These are phyloP conservation scores for Hermatobates lingyangjiaoensis DNA, from an alignment of 1,140 invertebrate species.

Conservation along the genomic window DNA sequence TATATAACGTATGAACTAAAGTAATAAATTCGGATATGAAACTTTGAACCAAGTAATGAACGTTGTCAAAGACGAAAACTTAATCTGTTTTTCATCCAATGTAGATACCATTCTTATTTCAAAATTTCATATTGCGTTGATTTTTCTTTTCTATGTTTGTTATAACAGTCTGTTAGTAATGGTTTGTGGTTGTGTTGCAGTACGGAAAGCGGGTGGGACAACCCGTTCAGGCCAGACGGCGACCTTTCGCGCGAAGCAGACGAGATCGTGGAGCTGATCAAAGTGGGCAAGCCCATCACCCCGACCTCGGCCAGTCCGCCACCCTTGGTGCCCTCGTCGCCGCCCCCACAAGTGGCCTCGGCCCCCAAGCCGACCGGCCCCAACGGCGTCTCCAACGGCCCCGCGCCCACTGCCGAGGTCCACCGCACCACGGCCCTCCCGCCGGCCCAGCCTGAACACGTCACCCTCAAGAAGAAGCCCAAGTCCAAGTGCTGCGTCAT, in stretches of 20 bases:
- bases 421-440: conserved; percentile 45
- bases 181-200: conserved; percentile 55
- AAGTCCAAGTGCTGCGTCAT: conserved; percentile 78
- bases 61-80: no score
- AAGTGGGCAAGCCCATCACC: conserved; percentile 68
- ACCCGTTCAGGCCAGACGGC: conserved; percentile 89
- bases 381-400: conserved; percentile 20
- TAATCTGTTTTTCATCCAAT: no score
- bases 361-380: conserved; percentile 22
- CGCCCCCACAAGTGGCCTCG: conserved; percentile 15
- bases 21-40: no score
- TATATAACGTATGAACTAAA: no score
- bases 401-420: conserved; percentile 48
- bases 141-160: no score
- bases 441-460: conserved; percentile 59
- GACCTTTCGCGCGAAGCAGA: conserved; percentile 87
- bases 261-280: conserved; percentile 85
- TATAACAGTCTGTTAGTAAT: no score
- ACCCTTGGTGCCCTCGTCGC: conserved; percentile 22
- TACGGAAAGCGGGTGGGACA: conserved; percentile 87
- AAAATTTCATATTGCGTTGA: no score
- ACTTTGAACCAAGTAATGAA: no score
- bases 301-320: conserved; percentile 31
- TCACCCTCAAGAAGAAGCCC: conserved; percentile 73
- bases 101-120: no score